These are phyloP conservation scores for Patiria miniata DNA, from an alignment of 35 echinoderm and acorn worm species.

Conservation along the genomic window DNA sequence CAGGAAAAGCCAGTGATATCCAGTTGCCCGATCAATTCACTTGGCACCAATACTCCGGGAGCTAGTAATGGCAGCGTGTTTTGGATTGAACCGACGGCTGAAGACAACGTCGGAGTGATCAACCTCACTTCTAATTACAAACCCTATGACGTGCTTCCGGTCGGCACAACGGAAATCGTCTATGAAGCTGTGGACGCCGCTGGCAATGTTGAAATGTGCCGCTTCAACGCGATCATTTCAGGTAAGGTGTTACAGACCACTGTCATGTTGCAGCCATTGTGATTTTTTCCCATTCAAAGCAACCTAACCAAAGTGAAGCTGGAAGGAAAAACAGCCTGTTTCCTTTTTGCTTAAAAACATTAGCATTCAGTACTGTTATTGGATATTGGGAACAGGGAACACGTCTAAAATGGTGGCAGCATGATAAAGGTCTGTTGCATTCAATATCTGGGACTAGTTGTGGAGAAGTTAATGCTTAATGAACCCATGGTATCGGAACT, in stretches of 20 bases:
- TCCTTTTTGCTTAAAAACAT: too few species aligned
- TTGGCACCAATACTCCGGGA: background rate
- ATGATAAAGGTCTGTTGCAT: too few species aligned
- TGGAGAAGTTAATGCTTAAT: too few species aligned
- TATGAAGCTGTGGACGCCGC: constrained; percentile 23
- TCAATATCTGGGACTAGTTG: background rate
- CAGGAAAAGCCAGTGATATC: background rate
- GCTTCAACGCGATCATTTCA: background rate
- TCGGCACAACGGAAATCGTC: constrained; percentile 5
- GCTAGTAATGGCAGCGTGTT: background rate
- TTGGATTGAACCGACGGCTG: background rate
- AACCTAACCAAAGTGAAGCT: background rate
- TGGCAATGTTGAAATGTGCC: constrained; percentile 9
- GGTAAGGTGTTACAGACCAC: too few species aligned
- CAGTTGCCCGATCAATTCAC: background rate
- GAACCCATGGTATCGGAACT: too few species aligned
- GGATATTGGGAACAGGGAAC: background rate
- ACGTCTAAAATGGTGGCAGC: background rate
- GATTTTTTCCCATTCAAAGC: too few species aligned
- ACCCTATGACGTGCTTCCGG: constrained; percentile 6
- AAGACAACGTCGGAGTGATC: constrained; percentile 22
- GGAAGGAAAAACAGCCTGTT: background rate
- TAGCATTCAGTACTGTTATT: too few species aligned
- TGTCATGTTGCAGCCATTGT: too few species aligned
- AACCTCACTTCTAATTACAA: constrained; percentile 28